Evolutionary conservation across 1,140 invertebrate species (phyloP).

Genomic region (Streblospio benedicti): DNA sequence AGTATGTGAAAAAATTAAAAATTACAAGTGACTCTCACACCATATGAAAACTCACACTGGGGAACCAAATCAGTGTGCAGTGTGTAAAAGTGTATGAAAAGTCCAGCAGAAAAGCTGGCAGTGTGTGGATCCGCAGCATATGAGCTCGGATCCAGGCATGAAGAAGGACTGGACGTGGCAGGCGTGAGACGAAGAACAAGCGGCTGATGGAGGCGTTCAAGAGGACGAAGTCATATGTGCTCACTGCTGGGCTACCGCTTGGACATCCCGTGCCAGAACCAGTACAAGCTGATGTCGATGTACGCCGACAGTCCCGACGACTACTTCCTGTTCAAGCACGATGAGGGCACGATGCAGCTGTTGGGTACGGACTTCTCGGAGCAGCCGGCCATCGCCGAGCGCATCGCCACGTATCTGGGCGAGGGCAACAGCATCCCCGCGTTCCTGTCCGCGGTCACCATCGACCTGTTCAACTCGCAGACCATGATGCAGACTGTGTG

Average conservation of each 20-base stretch:
- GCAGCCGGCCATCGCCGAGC: conserved; percentile 55
- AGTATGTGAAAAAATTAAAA: too few relatives aligned
- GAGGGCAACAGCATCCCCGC: conserved; percentile 74
- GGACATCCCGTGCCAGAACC: conserved; percentile 59
- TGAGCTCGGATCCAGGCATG: too few relatives aligned
- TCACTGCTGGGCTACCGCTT: conserved; percentile 78
- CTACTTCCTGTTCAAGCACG: conserved; percentile 69
- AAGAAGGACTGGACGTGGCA: too few relatives aligned
- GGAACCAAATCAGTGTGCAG: too few relatives aligned
- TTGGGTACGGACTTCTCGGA: conserved; percentile 76
- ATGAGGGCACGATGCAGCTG: conserved; percentile 68
- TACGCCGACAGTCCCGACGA: conserved; percentile 76
- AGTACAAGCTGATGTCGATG: conserved; percentile 67
- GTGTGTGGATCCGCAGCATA: too few relatives aligned
- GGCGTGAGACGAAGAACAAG: conserved; percentile 61
- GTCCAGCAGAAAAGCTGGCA: too few relatives aligned
- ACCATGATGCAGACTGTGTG: conserved; percentile 28
- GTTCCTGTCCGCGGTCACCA: conserved; percentile 72
- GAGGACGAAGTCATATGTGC: conserved; percentile 72
- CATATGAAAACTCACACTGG: too few relatives aligned
- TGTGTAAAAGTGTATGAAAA: too few relatives aligned
- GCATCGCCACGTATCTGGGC: conserved; percentile 66
- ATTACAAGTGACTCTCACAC: too few relatives aligned
- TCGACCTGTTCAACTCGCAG: conserved; percentile 59
- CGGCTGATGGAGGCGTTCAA: conserved; percentile 74